Evolutionary conservation across 1,140 invertebrate genomes (phyloP), one percentile per base, ranked within the genome.

Genomic region (Pseudoatta argentina): DNA sequence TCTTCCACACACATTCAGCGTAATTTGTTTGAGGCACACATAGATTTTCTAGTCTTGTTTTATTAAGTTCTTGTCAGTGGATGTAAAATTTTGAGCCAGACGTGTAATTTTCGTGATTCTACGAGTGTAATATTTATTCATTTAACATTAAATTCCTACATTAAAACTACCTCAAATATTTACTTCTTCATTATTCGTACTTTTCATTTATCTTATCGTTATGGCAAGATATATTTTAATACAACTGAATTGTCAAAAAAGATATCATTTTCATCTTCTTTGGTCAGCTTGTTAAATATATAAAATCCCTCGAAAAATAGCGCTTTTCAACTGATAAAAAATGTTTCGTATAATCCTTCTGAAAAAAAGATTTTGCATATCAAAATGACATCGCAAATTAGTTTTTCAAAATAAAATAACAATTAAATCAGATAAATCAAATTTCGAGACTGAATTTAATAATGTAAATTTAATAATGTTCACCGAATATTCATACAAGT

Each of bases 1-100:
- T 51, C 44, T 48, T 61, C 27, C 79, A 83, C 21, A 67, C 67
- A 82, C 79, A 39, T 61, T 59, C 64, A 69, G 30, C 30, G 39
- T n/a, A 30, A 75, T 75, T 83, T 61, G 21, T 72, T 48, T 72
- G 39, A 75, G 18, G 44, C n/a, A 30, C 14, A 24, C 14, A 51
- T 24, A n/a, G 30, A 27, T 44, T 82, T 7, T 30, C 55, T 67
- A 16, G 5, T 48, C 39, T 61, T 61, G 6, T 61, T 61, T 63
- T 61, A 63, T 63, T 63, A 83, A 83, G 48, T 81, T 75, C 24
- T 83, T 48, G 18, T 8, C 24, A 14, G 14, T 14, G n/a, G n/a
- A 61, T 14, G n/a, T 18, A 34, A 82, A 48, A 2, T 55, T 82
- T 61, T 59, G 3, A 59, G 12, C 18, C 10, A 39, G 30, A n/a